A percentile compares a stretch with the other conserved stretches of the same genome.
Conservation (phyloP, 2,113 vertebrate genomes). For the Mellivora capensis region DNA sequence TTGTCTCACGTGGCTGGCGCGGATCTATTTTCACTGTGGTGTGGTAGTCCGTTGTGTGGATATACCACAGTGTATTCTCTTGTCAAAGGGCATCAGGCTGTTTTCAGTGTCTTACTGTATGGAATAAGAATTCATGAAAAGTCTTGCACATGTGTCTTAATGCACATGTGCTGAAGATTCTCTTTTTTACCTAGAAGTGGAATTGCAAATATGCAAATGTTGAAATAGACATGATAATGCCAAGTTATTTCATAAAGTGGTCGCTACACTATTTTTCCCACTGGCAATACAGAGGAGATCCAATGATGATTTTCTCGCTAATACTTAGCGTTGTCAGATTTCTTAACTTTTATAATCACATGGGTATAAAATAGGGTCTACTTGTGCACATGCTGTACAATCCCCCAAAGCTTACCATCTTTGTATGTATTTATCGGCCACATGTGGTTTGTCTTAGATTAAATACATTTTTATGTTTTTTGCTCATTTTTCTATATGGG, state of each 20-base stretch:
- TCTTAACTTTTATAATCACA: neutral
- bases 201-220: neutral
- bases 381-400: neutral
- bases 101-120: neutral
- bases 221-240: neutral
- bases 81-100: neutral
- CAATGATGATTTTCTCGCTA: neutral
- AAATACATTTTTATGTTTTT: neutral
- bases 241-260: neutral
- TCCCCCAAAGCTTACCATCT: neutral
- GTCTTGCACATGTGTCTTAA: neutral
- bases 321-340: neutral
- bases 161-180: neutral
- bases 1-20: neutral
- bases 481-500: neutral
- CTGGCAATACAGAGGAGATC: neutral
- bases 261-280: neutral
- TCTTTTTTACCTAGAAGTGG: neutral
- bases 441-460: neutral
- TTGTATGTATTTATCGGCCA: neutral
- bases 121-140: neutral
- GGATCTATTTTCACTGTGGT: neutral
- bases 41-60: neutral
- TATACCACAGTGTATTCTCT: neutral
- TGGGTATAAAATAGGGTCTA: neutral